Conservation (phyloP, 2,888 invertebrate species). For the Andricus quercusramuli region DNA sequence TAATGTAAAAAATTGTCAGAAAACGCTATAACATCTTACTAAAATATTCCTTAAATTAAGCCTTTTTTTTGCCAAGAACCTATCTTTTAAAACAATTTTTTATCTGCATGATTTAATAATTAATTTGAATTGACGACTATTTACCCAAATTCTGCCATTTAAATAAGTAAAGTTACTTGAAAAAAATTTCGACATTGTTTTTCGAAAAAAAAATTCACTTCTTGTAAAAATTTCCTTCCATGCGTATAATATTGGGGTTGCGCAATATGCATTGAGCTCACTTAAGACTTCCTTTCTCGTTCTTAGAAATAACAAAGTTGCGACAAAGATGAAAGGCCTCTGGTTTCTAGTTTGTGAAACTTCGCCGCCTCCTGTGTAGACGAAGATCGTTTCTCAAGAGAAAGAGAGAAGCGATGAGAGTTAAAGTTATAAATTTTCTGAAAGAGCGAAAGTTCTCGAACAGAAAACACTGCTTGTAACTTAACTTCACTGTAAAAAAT, state of each 20-base stretch:
- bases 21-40: no score
- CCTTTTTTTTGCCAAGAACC: no score
- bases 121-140: no score
- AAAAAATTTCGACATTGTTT: not conserved
- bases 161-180: no score
- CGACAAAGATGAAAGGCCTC: constrained; percentile 1
- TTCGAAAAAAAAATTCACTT: not conserved
- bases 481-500: not conserved
- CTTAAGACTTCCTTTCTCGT: not conserved
- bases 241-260: not conserved
- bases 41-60: no score
- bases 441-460: not conserved
- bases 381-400: not conserved
- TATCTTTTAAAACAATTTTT: no score
- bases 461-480: not conserved
- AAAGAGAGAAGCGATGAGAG: not conserved
- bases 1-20: no score
- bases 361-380: not conserved
- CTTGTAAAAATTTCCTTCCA: not conserved
- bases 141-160: no score
- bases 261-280: not conserved
- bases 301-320: not conserved
- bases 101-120: no score
- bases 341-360: constrained; percentile 8
- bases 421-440: constrained; percentile 1